Base-by-base conservation (phyloP, 2,113 vertebrate species). In the Pseudopipra pipra region DNA sequence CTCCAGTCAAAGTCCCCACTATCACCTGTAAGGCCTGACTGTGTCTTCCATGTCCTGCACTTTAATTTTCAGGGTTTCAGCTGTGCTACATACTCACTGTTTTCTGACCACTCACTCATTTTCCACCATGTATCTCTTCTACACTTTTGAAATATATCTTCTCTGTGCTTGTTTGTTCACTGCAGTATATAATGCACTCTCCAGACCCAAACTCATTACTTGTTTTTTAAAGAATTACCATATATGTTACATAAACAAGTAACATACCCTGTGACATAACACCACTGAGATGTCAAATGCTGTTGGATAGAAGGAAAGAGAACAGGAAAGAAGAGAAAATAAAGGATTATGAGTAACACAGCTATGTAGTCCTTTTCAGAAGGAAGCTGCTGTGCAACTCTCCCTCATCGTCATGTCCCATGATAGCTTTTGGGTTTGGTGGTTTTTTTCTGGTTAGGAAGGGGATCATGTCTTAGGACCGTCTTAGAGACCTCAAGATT, bases 131-230 rank as follows among this genome's bases (percentile, higher is more conserved):
- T 27, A 51, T 39, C 49, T 63, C 16, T 31, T 73, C 24, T 70
- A 25, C 28, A 12, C 28, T 81, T 65, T 31, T 15, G 19, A 63
- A 80, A 41, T 31, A 3, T 37, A 6, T 62, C 21, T 75, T 30
- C 7, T 6, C 51, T 31, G 5, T 35, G 17, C 2, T 1, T 4
- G 0, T 49, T 63, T 19, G 0, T 74, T 79, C 23, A 14, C 25
- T 41, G 5, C 21, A 37, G 14, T 17, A 62, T 9, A 7, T 17
- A 35, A 4, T 14, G 37, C 22, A 6, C 1, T 72, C 39, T 84
- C 44, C 77, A 46, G 33, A 55, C 25, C 5, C 21, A 54, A 75
- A 33, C 8, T 39, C 33, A 5, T 44, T 67, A 30, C 39, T 68
- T 1, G 1, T 4, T 44, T 58, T 58, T 76, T 35, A 43, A 76